Conservation (phyloP, 2,888 invertebrate genomes). For the Plebejus anna region DNA sequence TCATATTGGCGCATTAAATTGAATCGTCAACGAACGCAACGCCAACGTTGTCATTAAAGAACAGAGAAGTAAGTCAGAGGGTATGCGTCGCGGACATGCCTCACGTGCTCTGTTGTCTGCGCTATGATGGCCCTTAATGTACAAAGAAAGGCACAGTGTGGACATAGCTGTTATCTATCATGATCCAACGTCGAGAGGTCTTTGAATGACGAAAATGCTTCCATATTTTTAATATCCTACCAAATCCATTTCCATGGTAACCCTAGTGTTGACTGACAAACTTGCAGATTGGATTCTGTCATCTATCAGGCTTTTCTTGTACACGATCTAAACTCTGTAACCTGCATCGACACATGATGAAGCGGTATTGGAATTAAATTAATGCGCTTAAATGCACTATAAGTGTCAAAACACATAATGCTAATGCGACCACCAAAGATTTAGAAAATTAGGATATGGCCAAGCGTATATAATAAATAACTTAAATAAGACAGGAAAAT, state of each 20-base stretch:
- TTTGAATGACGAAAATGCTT: no score
- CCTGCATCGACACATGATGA: constrained; percentile 38
- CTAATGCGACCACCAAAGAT: neutral
- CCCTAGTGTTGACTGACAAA: constrained; percentile 44
- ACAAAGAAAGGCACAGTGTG: no score
- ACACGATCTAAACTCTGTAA: constrained; percentile 47
- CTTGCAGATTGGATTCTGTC: constrained; percentile 59
- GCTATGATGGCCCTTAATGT: no score
- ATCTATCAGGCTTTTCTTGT: constrained; percentile 49
- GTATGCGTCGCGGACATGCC: no score
- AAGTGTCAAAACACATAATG: neutral
- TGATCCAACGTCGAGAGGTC: no score
- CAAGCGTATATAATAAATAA: neutral
- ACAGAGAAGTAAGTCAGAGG: no score
- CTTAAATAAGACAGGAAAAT: neutral
- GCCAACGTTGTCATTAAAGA: no score
- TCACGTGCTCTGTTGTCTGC: no score
- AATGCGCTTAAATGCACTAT: constrained; percentile 23
- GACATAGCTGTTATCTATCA: no score
- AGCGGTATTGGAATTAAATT: constrained; percentile 37
- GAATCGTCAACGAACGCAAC: no score
- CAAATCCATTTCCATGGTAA: constrained; percentile 35
- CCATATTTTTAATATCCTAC: neutral
- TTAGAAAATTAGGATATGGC: neutral
- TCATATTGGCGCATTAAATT: no score